Evolutionary conservation across 2,888 invertebrate genomes (phyloP).

Genomic region (Caenorhabditis sp.): DNA sequence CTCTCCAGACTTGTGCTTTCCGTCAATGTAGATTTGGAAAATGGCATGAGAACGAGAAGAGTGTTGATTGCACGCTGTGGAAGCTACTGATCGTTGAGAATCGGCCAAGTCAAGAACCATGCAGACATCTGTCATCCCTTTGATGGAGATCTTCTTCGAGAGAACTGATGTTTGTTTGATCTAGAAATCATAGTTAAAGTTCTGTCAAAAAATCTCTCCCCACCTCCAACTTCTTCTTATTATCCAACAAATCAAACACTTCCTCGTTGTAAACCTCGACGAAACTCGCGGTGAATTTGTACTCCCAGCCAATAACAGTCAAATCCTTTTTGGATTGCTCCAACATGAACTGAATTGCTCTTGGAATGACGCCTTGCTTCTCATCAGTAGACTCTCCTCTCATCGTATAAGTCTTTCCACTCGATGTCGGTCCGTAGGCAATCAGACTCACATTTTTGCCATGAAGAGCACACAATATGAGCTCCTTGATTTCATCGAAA

Average conservation of each 20-base stretch:
- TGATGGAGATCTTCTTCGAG: conserved; percentile 31
- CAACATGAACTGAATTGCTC: conserved; percentile 66
- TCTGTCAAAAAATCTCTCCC: not conserved
- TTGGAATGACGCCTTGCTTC: conserved; percentile 69
- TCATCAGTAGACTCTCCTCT: conserved; percentile 61
- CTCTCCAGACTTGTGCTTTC: conserved; percentile 39
- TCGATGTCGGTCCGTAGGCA: conserved; percentile 77
- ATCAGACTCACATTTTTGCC: conserved; percentile 75
- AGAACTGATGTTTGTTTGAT: conserved; percentile 20
- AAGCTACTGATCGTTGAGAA: conserved; percentile 90
- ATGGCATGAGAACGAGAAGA: conserved; percentile 84
- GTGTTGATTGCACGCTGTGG: conserved; percentile 88
- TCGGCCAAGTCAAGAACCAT: conserved; percentile 89
- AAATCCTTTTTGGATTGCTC: conserved; percentile 44
- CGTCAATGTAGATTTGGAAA: conserved; percentile 83
- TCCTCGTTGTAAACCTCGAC: conserved; percentile 92
- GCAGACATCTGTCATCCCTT: conserved; percentile 84
- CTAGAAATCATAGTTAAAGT: not conserved
- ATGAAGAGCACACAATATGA: conserved; percentile 69
- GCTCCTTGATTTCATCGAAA: conserved; percentile 70
- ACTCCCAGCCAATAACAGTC: conserved; percentile 81
- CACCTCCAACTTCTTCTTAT: conserved; percentile 55
- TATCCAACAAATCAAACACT: conserved; percentile 88
- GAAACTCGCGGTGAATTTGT: conserved; percentile 89
- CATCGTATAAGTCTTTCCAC: conserved; percentile 78